Conservation (phyloP, 2,888 invertebrate genomes). For the Actias luna region DNA sequence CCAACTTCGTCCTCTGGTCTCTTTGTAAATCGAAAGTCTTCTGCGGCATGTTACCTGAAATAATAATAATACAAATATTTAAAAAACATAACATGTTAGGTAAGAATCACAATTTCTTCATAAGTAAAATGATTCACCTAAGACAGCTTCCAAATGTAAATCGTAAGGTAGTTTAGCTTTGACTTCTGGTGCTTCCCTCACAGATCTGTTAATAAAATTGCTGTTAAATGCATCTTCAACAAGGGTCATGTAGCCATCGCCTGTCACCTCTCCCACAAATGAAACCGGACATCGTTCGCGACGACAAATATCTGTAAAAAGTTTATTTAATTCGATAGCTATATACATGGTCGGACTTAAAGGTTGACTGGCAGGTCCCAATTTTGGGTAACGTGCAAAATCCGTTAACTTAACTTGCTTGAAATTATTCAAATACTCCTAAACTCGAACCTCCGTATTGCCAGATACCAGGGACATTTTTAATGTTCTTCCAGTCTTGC, state of each 20-base stretch:
- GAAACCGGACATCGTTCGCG: conserved; percentile 96
- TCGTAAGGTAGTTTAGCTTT: conserved; percentile 88
- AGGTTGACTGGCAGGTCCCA: too few species aligned
- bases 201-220: conserved; percentile 55
- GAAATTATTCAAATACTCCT: too few species aligned
- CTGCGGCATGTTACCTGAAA: conserved; percentile 74
- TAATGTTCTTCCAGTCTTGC: too few species aligned
- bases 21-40: conserved; percentile 84
- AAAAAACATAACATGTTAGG: not conserved
- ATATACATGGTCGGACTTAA: too few species aligned
- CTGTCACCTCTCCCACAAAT: conserved; percentile 96
- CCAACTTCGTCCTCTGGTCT: conserved; percentile 66
- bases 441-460: too few species aligned
- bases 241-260: conserved; percentile 89
- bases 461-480: too few species aligned
- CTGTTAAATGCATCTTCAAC: conserved; percentile 82
- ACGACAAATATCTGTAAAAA: conserved; percentile 83
- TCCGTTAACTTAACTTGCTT: too few species aligned
- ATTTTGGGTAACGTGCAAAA: too few species aligned
- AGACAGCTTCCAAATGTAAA: conserved; percentile 92
- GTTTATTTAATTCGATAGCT: conserved; percentile 9
- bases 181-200: conserved; percentile 61
- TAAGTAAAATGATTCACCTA: conserved; percentile 81
- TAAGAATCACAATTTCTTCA: conserved; percentile 21
- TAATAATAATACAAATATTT: not conserved